Percentiles rank a stretch among this genome's conserved stretches.
phyloP scores from a whole-genome alignment of 2,113 vertebrate genomes.

The Rhinolophus sinicus region DNA sequence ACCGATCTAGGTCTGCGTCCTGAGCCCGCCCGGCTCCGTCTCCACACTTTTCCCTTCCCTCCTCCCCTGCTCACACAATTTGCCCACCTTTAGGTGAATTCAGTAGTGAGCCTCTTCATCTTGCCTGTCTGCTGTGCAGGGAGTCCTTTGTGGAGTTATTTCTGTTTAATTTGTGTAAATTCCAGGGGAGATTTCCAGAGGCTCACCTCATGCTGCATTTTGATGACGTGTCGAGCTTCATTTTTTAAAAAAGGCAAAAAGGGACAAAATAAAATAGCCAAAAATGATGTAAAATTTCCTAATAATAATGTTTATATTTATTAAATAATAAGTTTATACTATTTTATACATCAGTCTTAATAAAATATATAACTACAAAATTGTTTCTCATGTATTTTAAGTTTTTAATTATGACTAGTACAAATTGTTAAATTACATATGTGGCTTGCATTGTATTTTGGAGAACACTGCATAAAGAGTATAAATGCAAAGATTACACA shows the following conservation, averaged over 20 bases:
- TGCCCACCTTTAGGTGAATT: too few relatives aligned
- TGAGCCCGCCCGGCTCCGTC: too few relatives aligned
- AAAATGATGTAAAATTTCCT: not conserved
- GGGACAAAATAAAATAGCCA: not conserved
- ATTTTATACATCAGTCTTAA: not conserved
- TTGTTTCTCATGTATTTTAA: not conserved
- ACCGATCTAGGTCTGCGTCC: too few relatives aligned
- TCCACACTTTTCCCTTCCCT: too few relatives aligned
- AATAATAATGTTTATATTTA: not conserved
- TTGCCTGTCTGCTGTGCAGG: too few relatives aligned
- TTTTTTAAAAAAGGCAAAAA: not conserved
- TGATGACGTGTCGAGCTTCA: too few relatives aligned
- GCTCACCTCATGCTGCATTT: too few relatives aligned
- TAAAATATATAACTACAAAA: not conserved
- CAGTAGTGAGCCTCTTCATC: too few relatives aligned
- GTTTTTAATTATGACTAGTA: not conserved
- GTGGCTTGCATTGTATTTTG: not conserved
- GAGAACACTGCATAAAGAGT: not conserved
- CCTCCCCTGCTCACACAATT: too few relatives aligned
- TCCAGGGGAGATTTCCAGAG: too few relatives aligned
- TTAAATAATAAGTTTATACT: not conserved
- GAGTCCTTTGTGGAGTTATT: too few relatives aligned
- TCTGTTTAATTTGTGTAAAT: too few relatives aligned
- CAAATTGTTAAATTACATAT: not conserved
- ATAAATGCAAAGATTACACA: not conserved